Base-by-base conservation (phyloP, 1,140 invertebrate genomes). In the Centruroides vittatus region DNA sequence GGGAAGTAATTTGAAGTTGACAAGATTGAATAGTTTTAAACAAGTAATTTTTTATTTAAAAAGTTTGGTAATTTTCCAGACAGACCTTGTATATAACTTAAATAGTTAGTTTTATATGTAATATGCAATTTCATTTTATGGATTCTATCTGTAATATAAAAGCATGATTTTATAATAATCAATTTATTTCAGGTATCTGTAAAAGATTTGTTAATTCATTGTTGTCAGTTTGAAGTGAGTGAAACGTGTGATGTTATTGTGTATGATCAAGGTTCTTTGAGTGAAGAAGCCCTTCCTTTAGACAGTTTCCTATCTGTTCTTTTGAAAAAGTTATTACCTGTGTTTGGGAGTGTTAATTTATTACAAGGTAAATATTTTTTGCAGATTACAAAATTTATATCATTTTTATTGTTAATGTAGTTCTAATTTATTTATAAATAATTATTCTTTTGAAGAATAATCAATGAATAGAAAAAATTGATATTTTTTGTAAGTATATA, bases 241-340 rank as follows among this genome's bases (percentile, higher is more conserved):
- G 71, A 73, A 54, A 70, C 68, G 41, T 71, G 67, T 58, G 74
- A 78, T 62, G 72, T 79, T 35, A 75, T 81, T 50, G 76, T 81
- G 5, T 81, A 81, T 66, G 79, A 81, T 68, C 78, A 80, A 65
- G 75, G 73, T 61, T 76, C 76, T 3, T 67, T 70, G 35, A 68
- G 71, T 61, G 66, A 74, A 10, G 66, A 68, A 11, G 65, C 69
- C 13, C 69, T 80, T 35, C 71, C 75, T 3, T 67, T 71, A 11
- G 78, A 80, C 66, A 76, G 74, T 68, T 80, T 80, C 68, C 71
- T 79, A 34, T 69, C 71, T 58, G 74, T 80, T 13, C 70, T 81
- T 34, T 70, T 80, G 3, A 68, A 71, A 51, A 81, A 80, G 68
- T 70, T 80, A 10, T 61, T 70, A 6, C 64, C 68, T 46, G 71